phyloP scores from a whole-genome alignment of 1,140 invertebrate genomes.

The Brachionus rotundiformis region DNA sequence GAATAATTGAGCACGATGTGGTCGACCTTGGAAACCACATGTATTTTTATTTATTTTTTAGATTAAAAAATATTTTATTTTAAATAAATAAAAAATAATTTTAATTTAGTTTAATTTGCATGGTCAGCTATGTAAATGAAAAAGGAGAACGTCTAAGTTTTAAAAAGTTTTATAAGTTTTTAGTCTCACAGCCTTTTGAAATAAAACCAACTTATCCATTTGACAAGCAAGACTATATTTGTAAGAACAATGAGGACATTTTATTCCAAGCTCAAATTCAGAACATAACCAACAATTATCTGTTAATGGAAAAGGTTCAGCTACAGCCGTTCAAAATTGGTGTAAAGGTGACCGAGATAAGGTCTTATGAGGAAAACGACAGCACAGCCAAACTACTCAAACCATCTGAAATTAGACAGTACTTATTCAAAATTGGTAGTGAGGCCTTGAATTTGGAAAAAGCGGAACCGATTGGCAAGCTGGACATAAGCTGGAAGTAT shows the following conservation, averaged over 20 bases:
- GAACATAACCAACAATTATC: conserved; percentile 27
- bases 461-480: neutral
- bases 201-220: conserved; percentile 38
- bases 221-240: neutral
- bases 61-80: too few species aligned
- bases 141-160: conserved; percentile 26
- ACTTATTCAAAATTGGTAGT: conserved; percentile 23
- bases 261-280: conserved; percentile 48
- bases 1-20: conserved; percentile 46
- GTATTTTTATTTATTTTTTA: too few species aligned
- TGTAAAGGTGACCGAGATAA: neutral
- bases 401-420: conserved; percentile 33
- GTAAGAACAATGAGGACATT: neutral
- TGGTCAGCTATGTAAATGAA: conserved; percentile 34
- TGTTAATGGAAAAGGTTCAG: conserved; percentile 45
- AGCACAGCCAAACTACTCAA: neutral
- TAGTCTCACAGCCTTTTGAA: conserved; percentile 37
- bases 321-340: neutral
- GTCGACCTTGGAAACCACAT: conserved; percentile 47
- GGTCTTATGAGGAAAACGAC: neutral
- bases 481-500: conserved; percentile 42
- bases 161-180: conserved; percentile 51
- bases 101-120: conserved; percentile 44
- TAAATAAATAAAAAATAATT: too few species aligned
- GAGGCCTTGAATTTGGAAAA: neutral